phyloP scores from a whole-genome alignment of 2,113 vertebrate species.

The Leptocoma aspasia region DNA sequence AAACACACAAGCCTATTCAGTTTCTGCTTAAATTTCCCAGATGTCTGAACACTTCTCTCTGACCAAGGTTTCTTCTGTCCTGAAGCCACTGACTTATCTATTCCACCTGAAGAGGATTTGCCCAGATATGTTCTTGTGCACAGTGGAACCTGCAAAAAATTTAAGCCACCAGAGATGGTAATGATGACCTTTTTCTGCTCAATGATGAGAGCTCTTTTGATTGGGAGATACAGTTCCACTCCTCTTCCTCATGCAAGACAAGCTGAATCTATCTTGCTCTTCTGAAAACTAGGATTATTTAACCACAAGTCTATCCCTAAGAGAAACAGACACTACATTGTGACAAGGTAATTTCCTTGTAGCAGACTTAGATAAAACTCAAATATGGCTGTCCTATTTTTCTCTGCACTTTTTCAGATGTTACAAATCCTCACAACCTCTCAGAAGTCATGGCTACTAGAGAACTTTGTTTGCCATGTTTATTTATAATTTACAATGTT shows the following conservation, averaged over 20 bases:
- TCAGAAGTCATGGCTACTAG: background rate
- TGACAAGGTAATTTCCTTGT: background rate
- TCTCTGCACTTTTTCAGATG: background rate
- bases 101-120: background rate
- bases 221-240: background rate
- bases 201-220: background rate
- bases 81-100: background rate
- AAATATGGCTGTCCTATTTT: background rate
- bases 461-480: background rate
- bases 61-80: background rate
- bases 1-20: background rate
- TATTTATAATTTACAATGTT: background rate
- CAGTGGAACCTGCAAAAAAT: background rate
- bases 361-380: background rate
- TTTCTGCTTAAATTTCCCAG: background rate
- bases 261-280: background rate
- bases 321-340: background rate
- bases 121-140: background rate
- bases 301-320: background rate
- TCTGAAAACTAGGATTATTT: background rate
- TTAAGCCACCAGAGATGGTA: background rate
- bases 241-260: background rate
- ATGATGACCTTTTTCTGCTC: background rate
- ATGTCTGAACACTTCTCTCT: background rate
- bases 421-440: background rate